phyloP scores from a whole-genome alignment of 2,113 vertebrate genomes.

The Psammodynastes pulverulentus region DNA sequence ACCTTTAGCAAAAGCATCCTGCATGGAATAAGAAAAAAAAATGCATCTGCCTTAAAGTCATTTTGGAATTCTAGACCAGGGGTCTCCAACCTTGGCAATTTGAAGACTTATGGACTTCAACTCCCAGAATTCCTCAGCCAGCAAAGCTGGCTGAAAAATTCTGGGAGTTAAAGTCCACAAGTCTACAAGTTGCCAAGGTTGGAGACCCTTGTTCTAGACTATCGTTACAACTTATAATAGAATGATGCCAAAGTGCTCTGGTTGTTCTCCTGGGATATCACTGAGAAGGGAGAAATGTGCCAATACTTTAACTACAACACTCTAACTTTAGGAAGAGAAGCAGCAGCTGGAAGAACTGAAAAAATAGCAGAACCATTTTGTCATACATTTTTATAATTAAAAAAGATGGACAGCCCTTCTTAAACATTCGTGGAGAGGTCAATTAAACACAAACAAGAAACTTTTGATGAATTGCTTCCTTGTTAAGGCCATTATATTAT shows the following conservation, averaged over 20 bases:
- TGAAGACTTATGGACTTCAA: no score
- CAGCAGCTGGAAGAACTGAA: neutral
- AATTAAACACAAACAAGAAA: neutral
- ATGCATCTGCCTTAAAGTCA: neutral
- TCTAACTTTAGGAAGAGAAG: neutral
- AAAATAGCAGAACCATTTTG: neutral
- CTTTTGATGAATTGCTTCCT: neutral
- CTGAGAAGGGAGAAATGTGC: neutral
- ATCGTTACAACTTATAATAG: neutral
- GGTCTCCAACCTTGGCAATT: no score
- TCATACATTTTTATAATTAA: neutral
- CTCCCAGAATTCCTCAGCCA: no score
- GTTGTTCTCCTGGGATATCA: neutral
- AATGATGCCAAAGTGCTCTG: neutral
- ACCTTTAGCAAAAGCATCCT: slow-evolving; percentile 91
- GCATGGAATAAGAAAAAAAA: slow-evolving; percentile 16
- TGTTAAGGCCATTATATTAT: neutral
- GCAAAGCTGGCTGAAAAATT: no score
- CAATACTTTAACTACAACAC: neutral
- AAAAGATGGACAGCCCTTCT: neutral
- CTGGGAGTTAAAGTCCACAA: no score
- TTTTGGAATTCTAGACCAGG: neutral
- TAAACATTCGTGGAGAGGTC: neutral
- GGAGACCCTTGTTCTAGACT: no score
- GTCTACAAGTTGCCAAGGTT: no score